Base-by-base conservation (phyloP, 2,797 vertebrate species). In the Falco novaeseelandiae region DNA sequence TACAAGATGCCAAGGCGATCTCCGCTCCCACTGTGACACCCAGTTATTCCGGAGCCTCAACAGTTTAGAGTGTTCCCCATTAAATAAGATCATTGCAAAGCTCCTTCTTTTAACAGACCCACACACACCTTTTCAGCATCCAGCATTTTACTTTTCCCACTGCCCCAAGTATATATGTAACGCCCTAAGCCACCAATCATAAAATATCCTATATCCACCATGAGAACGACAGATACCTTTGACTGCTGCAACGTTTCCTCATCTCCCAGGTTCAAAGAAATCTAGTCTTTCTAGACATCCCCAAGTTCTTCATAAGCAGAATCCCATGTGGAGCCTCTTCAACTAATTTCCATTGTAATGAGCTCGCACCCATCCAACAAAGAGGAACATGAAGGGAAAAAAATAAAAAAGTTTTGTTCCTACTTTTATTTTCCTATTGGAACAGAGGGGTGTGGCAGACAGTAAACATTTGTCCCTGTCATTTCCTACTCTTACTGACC, bases 401-500 rank as follows among this genome's bases (percentile, higher is more conserved):
- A 54, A n/a, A 4, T 36, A 34, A 38, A 36, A 34, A 63, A 58
- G 51, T 72, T 78, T 81, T 88, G 51, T 61, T 72, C 58, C 84
- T 87, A 65, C 58, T 91, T 92, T 69, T 87, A 69, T 86, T 92
- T 97, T 95, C 71, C 88, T 46, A 62, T 54, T 87, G 84, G 93
- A 95, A 96, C 57, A 80, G 58, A 87, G 71, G 65, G 65, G 87
- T 84, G 89, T 82, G 93, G 57, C 83, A 87, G 46, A 44, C 30
- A 89, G 78, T 42, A 96, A 70, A 44, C 38, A 10, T 25, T 71
- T 62, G 58, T 62, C 38, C 13, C 81, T 88, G 54, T 77, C 48
- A 92, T 81, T 97, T 97, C 96, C 92, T 94, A 92, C 59, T 87
- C 54, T 74, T 85, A 81, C 13, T 34, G 67, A 84, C 76, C 79